Base-by-base conservation (phyloP, 2,888 invertebrate genomes). In the Pristionchus entomophagus region DNA sequence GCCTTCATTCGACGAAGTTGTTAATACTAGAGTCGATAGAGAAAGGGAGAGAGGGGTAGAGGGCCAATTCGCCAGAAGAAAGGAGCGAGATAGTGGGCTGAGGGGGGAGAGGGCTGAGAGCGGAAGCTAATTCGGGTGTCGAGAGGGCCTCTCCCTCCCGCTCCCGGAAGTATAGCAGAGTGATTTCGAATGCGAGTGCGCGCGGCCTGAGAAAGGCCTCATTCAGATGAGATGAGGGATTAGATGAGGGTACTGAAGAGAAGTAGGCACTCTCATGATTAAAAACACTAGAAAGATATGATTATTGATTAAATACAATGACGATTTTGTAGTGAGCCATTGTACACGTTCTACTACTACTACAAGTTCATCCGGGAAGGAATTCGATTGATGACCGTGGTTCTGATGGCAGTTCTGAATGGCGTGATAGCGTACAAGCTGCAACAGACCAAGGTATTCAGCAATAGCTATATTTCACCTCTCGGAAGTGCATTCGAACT, bases 321-420 rank as follows among this genome's bases (percentile, higher is more conserved):
- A 35, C 19, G 69, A 6, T 69, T 49, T 81, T 89, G 73, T 86
- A 91, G 90, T 32, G 92, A 93, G 77, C 92, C 92, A 0, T 86
- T 87, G 32, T 90, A 89, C 89, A 89, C 90, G 0, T 85, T 92
- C 12, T 93, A 90, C 88, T 89, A 87, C 56, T 91, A 90, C 77
- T 93, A 93, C 87, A 92, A 92, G 80, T 87, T 92, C 83, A 86
- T 84, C 3, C 88, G 93, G 32, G 93, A 93, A 85, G 88, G 88
- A n/a, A 86, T 91, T 17, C 89, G 93, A 29, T 90, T 93, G 41
- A 82, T 89, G 10, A 89, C 90, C 49, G 92, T 93, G 12, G 77
- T 92, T 8, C 22, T 90, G 12, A 90, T 93, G 88, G 89, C 92
- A 4, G 86, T 88, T 6, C 86, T 93, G 26, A 93, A 93, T 86